These are phyloP conservation scores for Aphelenchoides besseyi DNA, from an alignment of 1,140 invertebrate species.

Conservation along the genomic window DNA sequence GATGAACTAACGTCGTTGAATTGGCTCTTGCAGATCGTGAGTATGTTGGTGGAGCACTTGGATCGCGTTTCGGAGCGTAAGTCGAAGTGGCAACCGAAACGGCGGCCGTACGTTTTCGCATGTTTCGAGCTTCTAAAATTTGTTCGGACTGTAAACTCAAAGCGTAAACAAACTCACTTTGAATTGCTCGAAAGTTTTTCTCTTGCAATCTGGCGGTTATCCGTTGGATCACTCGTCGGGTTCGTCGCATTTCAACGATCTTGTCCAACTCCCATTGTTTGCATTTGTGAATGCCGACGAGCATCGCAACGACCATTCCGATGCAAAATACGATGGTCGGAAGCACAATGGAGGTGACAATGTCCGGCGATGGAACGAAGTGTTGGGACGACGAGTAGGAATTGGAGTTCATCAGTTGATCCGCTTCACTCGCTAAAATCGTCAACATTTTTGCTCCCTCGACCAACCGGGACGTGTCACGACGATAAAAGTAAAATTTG, in stretches of 20 bases:
- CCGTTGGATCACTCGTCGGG: constrained; percentile 53
- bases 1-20: constrained; percentile 4
- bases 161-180: constrained; percentile 43
- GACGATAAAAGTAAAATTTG: background rate
- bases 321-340: constrained; percentile 60
- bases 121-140: constrained; percentile 54
- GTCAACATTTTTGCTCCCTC: constrained; percentile 11
- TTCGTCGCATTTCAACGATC: constrained; percentile 58
- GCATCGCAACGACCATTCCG: constrained; percentile 60
- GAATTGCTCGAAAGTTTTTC: constrained; percentile 60
- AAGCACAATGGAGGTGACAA: constrained; percentile 56
- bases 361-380: constrained; percentile 53
- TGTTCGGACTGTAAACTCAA: no score
- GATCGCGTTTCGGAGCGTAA: constrained; percentile 14
- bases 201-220: constrained; percentile 56
- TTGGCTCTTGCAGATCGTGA: constrained; percentile 17
- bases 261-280: constrained; percentile 63
- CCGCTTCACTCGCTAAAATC: constrained; percentile 1
- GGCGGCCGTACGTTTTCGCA: constrained; percentile 46
- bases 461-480: background rate
- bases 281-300: constrained; percentile 57
- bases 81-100: constrained; percentile 20
- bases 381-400: constrained; percentile 7
- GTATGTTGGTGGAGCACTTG: constrained; percentile 29
- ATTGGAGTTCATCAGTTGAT: background rate